Percentiles rank a stretch among this genome's conserved stretches.
Evolutionary conservation across 2,113 vertebrate species (phyloP).

Genomic region (Labeo rohita): DNA sequence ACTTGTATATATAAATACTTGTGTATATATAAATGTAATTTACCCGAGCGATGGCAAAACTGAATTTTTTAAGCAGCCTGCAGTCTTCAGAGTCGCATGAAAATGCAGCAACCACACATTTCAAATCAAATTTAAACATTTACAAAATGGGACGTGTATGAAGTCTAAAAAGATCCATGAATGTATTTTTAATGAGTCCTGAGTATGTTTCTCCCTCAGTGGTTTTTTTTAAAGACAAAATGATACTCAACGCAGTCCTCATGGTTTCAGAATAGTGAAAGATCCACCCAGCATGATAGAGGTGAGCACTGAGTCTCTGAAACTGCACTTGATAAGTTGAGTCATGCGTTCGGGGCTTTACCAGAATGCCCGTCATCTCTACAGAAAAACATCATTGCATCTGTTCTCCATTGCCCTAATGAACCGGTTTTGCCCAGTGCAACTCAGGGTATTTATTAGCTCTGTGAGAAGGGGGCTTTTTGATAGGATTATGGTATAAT

Average conservation of each 20-base stretch:
- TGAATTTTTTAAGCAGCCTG: neutral
- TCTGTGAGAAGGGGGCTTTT: conserved; percentile 20
- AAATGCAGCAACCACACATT: neutral
- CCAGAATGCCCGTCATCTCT: neutral
- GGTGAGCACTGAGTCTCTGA: neutral
- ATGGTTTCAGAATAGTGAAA: conserved; percentile 31
- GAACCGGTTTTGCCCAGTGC: neutral
- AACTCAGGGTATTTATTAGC: conserved; percentile 16
- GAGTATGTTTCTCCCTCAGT: conserved; percentile 56
- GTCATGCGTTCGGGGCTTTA: neutral
- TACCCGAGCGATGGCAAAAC: neutral
- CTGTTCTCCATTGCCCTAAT: conserved; percentile 3
- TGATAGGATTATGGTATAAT: conserved; percentile 15
- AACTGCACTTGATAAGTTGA: neutral
- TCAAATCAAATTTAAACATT: neutral
- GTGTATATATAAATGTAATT: neutral
- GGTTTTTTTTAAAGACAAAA: conserved; percentile 56
- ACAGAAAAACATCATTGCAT: neutral
- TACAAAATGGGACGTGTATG: conserved; percentile 4
- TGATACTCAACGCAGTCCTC: conserved; percentile 60
- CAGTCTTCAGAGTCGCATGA: neutral
- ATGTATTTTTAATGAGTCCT: conserved; percentile 63
- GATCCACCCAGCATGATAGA: neutral
- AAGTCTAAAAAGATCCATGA: conserved; percentile 11
- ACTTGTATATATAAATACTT: neutral